Evolutionary conservation across 2,797 vertebrate genomes (phyloP).

Genomic region (Delichon dasypus): DNA sequence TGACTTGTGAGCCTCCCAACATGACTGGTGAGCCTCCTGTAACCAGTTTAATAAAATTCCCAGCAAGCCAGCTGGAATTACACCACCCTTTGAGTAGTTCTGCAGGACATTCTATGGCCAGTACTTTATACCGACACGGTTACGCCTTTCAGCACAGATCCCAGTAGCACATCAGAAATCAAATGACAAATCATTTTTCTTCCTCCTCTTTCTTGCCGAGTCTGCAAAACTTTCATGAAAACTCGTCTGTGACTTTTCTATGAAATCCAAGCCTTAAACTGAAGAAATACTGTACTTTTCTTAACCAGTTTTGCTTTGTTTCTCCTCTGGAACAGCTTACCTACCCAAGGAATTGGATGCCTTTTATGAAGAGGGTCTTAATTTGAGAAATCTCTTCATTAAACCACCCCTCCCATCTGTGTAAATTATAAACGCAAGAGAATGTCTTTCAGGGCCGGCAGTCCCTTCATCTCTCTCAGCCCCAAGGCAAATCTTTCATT

Average conservation of each 20-base stretch:
- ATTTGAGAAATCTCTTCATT: constrained; percentile 17
- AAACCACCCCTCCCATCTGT: constrained; percentile 12
- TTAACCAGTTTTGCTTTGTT: background rate
- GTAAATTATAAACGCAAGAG: constrained; percentile 40
- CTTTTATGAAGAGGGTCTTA: background rate
- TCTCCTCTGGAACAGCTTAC: background rate
- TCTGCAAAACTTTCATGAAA: background rate
- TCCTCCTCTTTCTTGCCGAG: background rate
- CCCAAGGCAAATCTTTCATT: constrained; percentile 51
- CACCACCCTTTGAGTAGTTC: background rate
- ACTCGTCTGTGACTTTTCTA: background rate
- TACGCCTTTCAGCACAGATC: background rate
- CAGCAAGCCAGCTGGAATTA: background rate
- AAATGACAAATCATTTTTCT: background rate
- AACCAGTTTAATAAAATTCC: background rate
- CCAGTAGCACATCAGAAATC: background rate
- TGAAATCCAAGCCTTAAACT: background rate
- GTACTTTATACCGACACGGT: background rate
- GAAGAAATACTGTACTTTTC: background rate
- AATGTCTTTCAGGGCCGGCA: constrained; percentile 38
- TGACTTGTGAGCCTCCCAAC: background rate
- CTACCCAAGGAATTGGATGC: background rate
- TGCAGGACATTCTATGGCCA: background rate
- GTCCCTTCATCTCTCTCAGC: constrained; percentile 22
- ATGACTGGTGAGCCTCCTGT: background rate